Conservation (phyloP, 2,888 invertebrate species). For the Phytoseiulus persimilis region DNA sequence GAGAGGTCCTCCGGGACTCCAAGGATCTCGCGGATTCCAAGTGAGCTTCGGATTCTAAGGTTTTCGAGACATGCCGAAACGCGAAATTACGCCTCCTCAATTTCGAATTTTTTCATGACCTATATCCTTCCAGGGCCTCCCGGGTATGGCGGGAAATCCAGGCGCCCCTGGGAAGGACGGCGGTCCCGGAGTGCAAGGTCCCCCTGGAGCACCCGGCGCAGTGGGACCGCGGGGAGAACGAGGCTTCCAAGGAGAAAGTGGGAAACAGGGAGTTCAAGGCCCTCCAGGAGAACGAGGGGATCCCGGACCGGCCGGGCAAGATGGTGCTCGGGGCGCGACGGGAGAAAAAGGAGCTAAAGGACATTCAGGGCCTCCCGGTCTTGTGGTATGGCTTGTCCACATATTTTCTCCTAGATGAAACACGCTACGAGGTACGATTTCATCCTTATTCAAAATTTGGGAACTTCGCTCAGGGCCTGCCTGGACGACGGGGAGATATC, state of each 20-base stretch:
- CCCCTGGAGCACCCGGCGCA: slow-evolving; percentile 55
- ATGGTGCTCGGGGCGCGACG: slow-evolving; percentile 46
- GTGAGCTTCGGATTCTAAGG: slow-evolving; percentile 51
- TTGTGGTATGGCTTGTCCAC: slow-evolving; percentile 54
- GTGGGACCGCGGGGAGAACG: slow-evolving; percentile 46
- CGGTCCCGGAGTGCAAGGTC: slow-evolving; percentile 62
- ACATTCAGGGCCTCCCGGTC: slow-evolving; percentile 62
- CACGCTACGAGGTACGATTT: too few relatives aligned
- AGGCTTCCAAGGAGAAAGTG: slow-evolving; percentile 48
- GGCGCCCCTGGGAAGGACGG: slow-evolving; percentile 74
- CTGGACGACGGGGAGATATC: slow-evolving; percentile 62
- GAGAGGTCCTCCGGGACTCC: slow-evolving; percentile 65
- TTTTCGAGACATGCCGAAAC: neutral
- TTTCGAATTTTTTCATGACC: neutral
- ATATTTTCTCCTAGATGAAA: too few relatives aligned
- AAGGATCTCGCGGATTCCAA: slow-evolving; percentile 71
- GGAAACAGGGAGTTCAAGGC: slow-evolving; percentile 52
- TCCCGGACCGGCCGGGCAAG: slow-evolving; percentile 44
- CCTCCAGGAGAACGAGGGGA: slow-evolving; percentile 58
- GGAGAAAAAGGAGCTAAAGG: slow-evolving; percentile 64
- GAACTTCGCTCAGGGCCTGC: neutral
- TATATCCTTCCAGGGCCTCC: slow-evolving; percentile 59
- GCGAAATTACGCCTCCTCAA: neutral
- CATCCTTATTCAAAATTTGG: neutral
- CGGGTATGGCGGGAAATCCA: slow-evolving; percentile 64